Conservation (phyloP, 2,888 invertebrate species). For the Papilio elwesi region DNA sequence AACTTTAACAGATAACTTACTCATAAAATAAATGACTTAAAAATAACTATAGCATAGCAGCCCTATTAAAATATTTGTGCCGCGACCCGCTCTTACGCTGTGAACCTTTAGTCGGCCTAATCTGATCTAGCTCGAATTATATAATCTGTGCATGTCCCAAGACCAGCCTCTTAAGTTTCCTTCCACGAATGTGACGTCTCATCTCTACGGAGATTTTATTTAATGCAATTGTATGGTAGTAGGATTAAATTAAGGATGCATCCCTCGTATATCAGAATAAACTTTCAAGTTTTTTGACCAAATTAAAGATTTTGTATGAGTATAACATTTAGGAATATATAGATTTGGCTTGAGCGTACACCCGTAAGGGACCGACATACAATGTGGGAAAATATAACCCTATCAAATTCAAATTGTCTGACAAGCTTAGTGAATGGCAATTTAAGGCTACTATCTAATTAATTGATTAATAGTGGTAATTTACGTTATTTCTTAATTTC, state of each 20-base stretch:
- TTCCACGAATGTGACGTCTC: conserved; percentile 35
- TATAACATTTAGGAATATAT: too few relatives aligned
- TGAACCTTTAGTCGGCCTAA: conserved; percentile 32
- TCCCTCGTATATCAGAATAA: not conserved
- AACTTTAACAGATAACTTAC: not conserved
- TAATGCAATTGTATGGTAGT: not conserved
- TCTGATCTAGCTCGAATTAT: conserved; percentile 39
- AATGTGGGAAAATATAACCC: too few relatives aligned
- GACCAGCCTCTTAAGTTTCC: conserved; percentile 18
- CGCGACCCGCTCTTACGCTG: conserved; percentile 25
- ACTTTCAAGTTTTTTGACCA: not conserved
- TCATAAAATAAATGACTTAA: not conserved
- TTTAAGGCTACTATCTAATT: too few relatives aligned
- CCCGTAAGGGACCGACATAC: too few relatives aligned
- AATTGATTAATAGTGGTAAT: too few relatives aligned
- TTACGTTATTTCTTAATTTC: too few relatives aligned
- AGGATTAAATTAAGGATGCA: conserved; percentile 12
- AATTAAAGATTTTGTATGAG: too few relatives aligned
- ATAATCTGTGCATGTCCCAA: conserved; percentile 30
- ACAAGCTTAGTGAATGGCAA: too few relatives aligned
- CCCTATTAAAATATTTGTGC: conserved; percentile 30
- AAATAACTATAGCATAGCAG: not conserved
- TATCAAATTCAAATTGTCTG: too few relatives aligned
- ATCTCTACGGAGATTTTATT: conserved; percentile 15
- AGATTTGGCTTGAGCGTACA: too few relatives aligned